These are phyloP conservation scores for Dascyllus trimaculatus DNA, from an alignment of 2,113 vertebrate genomes.

Conservation along the genomic window DNA sequence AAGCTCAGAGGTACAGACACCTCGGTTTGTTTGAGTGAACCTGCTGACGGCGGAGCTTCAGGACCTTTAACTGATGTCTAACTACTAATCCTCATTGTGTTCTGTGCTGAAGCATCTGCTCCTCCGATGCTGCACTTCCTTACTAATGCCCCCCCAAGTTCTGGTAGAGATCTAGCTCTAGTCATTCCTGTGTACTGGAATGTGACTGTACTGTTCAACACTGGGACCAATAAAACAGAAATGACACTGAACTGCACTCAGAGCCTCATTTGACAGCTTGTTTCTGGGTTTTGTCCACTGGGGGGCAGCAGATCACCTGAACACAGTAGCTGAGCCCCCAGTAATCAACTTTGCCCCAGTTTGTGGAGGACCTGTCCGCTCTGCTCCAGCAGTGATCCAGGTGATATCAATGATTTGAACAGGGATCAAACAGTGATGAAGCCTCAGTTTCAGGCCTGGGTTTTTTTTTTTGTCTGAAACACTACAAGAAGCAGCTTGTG, in stretches of 20 bases:
- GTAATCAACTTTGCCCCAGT: constrained; percentile 58
- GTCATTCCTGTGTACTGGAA: constrained; percentile 39
- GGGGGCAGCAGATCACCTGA: constrained; percentile 43
- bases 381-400: neutral
- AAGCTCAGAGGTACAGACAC: too few species aligned
- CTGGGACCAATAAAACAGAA: constrained; percentile 58
- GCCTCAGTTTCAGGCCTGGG: neutral
- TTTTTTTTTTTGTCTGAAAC: neutral
- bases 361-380: constrained; percentile 26
- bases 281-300: constrained; percentile 24
- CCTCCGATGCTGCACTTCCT: neutral
- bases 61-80: too few species aligned
- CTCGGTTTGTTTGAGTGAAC: too few species aligned
- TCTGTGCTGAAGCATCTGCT: neutral
- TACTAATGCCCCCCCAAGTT: neutral
- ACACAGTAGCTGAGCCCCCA: neutral
- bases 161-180: constrained; percentile 23
- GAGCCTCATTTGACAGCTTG: neutral
- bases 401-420: neutral
- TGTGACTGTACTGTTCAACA: constrained; percentile 19
- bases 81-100: neutral
- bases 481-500: neutral
- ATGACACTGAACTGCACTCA: constrained; percentile 1
- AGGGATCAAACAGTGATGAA: neutral
- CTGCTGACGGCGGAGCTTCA: too few species aligned